Conservation (phyloP, 2,797 vertebrate genomes). For the Decapterus maruadsi region DNA sequence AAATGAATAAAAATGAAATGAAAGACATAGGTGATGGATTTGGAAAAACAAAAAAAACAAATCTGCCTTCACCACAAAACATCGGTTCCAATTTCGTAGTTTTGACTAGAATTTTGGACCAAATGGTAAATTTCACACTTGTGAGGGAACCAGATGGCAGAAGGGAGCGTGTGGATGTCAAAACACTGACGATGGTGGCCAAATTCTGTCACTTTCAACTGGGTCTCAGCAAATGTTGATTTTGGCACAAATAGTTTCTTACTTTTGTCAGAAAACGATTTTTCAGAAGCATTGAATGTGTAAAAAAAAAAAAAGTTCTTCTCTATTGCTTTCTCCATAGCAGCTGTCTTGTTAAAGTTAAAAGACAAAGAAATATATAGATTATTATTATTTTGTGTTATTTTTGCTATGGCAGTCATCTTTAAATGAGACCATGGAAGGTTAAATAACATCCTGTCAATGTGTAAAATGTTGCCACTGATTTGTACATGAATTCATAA, state of each 20-base stretch:
- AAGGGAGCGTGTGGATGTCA: conserved; percentile 28
- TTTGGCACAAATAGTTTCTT: conserved; percentile 31
- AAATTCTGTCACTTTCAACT: conserved; percentile 41
- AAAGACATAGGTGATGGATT: not conserved
- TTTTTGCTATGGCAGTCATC: not conserved
- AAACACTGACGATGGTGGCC: conserved; percentile 28
- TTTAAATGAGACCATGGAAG: not conserved
- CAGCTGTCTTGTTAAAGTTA: not conserved
- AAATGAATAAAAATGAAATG: not conserved
- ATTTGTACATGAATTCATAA: not conserved
- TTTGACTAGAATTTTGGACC: conserved; percentile 15
- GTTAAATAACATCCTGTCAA: not conserved
- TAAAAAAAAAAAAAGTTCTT: not conserved
- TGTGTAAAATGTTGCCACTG: not conserved
- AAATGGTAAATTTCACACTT: conserved; percentile 45
- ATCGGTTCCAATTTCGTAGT: not conserved
- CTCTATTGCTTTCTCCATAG: not conserved
- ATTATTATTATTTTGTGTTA: not conserved
- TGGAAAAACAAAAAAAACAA: not conserved
- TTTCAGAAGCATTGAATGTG: not conserved
- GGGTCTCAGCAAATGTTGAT: conserved; percentile 49
- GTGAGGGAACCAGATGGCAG: conserved; percentile 63
- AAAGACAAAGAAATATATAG: no score
- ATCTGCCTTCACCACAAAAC: not conserved
- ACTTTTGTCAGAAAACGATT: not conserved